These are phyloP conservation scores for Chromis chromis DNA, from an alignment of 2,797 vertebrate species.

Conservation along the genomic window DNA sequence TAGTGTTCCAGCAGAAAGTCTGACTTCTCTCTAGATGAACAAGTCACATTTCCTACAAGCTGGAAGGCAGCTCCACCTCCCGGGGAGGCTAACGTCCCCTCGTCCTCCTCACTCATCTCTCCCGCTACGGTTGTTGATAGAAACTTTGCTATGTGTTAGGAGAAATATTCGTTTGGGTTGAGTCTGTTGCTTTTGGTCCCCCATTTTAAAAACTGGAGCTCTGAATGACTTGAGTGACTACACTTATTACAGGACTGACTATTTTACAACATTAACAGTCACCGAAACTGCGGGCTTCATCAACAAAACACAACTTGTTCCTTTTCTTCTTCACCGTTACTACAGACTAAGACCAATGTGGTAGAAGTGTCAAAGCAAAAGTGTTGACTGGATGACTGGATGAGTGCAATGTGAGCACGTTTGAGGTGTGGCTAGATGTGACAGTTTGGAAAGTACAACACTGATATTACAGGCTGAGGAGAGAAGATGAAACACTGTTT, in stretches of 20 bases:
- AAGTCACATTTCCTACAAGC: conserved; percentile 87
- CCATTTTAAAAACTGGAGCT: conserved; percentile 66
- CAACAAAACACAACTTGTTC: not conserved
- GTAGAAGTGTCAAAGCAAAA: too few relatives aligned
- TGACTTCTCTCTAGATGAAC: conserved; percentile 32
- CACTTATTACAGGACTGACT: not conserved
- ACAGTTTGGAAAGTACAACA: too few relatives aligned
- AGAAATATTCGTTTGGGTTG: conserved; percentile 83
- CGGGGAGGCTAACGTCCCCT: conserved; percentile 22
- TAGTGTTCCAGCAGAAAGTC: conserved; percentile 85
- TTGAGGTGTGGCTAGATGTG: too few relatives aligned
- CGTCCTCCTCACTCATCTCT: conserved; percentile 70
- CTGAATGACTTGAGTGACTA: too few relatives aligned
- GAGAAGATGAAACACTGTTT: too few relatives aligned
- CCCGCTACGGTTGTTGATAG: conserved; percentile 81
- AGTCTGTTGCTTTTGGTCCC: conserved; percentile 52
- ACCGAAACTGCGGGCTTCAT: not conserved
- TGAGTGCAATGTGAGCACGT: too few relatives aligned
- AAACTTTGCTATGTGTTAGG: conserved; percentile 88
- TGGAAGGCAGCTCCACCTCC: conserved; percentile 73
- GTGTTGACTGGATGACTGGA: too few relatives aligned
- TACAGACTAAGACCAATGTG: conserved; percentile 32
- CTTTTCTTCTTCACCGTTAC: conserved; percentile 34
- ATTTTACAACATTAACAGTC: not conserved
- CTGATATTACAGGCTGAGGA: too few relatives aligned